Evolutionary conservation across 37 sponge, comb jelly and placozoan genomes (phyloP).

Genomic region (Tethya wilhelma): DNA sequence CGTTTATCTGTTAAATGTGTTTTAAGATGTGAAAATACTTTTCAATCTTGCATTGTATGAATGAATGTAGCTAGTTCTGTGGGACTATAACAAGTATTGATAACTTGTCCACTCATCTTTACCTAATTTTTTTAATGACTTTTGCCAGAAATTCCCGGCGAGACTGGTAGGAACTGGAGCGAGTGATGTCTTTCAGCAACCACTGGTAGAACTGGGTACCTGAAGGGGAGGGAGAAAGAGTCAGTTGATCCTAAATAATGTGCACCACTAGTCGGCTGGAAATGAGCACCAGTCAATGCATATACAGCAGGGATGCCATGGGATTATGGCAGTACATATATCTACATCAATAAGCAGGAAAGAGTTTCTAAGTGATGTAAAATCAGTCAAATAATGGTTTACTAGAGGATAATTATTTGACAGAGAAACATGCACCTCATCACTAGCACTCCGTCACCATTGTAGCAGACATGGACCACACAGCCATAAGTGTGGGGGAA

Average conservation of each 20-base stretch:
- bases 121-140: background rate
- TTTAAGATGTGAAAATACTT: too few relatives aligned
- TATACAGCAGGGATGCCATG: background rate
- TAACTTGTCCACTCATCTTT: background rate
- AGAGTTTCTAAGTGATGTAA: too few relatives aligned
- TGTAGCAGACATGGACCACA: conserved; percentile 56
- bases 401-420: too few relatives aligned
- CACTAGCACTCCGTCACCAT: conserved; percentile 36
- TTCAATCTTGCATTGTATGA: too few relatives aligned
- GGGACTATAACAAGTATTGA: background rate
- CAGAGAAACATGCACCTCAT: too few relatives aligned
- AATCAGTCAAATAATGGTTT: too few relatives aligned
- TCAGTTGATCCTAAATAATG: background rate
- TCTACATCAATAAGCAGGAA: too few relatives aligned
- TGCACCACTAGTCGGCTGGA: background rate
- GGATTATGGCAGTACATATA: background rate
- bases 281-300: background rate
- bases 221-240: conserved; percentile 2
- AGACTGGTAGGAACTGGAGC: conserved; percentile 49
- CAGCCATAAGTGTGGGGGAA: conserved; percentile 67
- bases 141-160: conserved; percentile 11
- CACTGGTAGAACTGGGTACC: conserved; percentile 44
- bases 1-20: too few relatives aligned
- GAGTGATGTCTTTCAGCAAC: conserved; percentile 59
- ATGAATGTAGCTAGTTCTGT: background rate